Base-by-base conservation (phyloP, 1,140 invertebrate genomes). In the Helicorthomorpha holstii region DNA sequence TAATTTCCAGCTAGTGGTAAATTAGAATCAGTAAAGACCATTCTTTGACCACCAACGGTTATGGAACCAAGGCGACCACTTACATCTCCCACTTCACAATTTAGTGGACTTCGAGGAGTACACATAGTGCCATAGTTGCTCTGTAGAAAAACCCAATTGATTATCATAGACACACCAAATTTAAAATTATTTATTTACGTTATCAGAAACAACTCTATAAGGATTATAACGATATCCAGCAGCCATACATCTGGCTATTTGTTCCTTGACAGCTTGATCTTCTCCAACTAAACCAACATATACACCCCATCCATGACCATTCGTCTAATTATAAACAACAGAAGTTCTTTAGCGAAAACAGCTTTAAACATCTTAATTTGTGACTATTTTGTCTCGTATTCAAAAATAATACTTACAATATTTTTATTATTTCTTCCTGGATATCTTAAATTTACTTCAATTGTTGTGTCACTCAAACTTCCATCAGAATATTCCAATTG, bases 161-260 rank as follows among this genome's bases (percentile, higher is more conserved):
- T n/a, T n/a, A n/a, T n/a, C n/a, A n/a, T n/a, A n/a, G n/a, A n/a
- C n/a, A n/a, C n/a, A n/a, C n/a, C n/a, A n/a, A n/a, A n/a, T n/a
- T n/a, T n/a, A n/a, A n/a, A n/a, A n/a, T n/a, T n/a, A n/a, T n/a
- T n/a, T n/a, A 7, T 16, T 7, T 34, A 34, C 29, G 7, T 16
- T 34, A 7, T 34, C 29, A 34, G 29, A 34, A 1, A 85, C 86
- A 22, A 86, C 88, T 58, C 83, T 87, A 67, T 82, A 89, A 0
- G 92, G 91, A 73, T 95, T 95, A 86, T 88, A 96, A 26, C 82
- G 75, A 61, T 86, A 91, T 23, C 90, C 90, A 44, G 82, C 83
- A 3, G 88, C 90, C 2, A 86, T 81, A 66, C 92, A 95, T 53
- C 87, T 72, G 1, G 84, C 85, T 51, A 73, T 69, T 47, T 83